Evolutionary conservation across 2,113 vertebrate genomes (phyloP).

Genomic region (Orientallactaga bullata): DNA sequence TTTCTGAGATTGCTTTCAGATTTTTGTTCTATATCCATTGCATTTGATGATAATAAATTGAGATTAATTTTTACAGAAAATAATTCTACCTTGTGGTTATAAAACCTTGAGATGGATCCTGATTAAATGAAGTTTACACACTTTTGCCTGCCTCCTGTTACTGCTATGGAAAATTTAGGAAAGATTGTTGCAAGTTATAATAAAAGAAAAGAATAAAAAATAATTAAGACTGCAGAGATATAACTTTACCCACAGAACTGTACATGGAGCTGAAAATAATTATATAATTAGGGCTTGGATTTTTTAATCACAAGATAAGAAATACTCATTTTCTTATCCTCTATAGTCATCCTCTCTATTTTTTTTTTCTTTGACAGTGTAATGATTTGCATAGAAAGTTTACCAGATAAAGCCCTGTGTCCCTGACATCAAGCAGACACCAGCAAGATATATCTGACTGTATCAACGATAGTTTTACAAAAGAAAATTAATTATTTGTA

Average conservation of each 20-base stretch:
- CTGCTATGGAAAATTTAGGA: not conserved
- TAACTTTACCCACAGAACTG: not conserved
- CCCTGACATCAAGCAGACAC: not conserved
- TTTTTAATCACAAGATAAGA: constrained; percentile 18
- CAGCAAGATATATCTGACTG: not conserved
- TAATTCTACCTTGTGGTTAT: not conserved
- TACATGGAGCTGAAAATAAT: not conserved
- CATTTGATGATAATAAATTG: not conserved
- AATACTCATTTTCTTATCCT: constrained; percentile 31
- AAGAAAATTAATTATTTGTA: constrained; percentile 22
- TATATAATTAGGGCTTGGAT: not conserved
- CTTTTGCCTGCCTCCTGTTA: not conserved
- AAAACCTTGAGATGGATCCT: not conserved
- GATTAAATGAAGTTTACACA: not conserved
- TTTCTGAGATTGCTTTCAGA: not conserved
- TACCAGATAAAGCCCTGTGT: accelerated
- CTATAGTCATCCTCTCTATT: not conserved
- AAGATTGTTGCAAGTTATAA: constrained; percentile 20
- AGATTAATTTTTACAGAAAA: constrained; percentile 21
- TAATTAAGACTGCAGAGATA: not conserved
- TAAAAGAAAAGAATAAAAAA: not conserved
- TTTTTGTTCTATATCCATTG: not conserved
- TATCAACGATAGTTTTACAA: not conserved
- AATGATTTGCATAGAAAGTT: constrained; percentile 22
- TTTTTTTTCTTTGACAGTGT: constrained; percentile 11